Evolutionary conservation across 1,140 invertebrate species (phyloP), one percentile per base, ranked within the genome.

Genomic region (Ostrea denselamellosa): DNA sequence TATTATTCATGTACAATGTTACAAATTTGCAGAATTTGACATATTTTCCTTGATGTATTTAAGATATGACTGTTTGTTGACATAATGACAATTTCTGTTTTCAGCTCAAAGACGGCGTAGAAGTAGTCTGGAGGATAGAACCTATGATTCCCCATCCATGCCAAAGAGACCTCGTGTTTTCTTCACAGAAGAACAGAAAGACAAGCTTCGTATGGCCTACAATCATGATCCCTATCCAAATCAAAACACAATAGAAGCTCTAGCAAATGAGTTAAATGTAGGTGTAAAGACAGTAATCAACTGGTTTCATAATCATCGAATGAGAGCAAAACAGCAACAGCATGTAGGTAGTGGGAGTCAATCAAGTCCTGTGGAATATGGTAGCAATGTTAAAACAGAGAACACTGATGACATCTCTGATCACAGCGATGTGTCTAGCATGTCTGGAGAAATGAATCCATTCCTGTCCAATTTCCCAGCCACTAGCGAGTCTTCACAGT

Each of bases 251-350:
- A 99, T 99, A 65, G 99, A 99, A 94, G 98, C 98, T 91, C 96
- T 99, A 83, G 98, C 98, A 12, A 96, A 96, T 22, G 98, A 99
- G 94, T 95, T 99, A 9, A 97, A 97, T 17, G 95, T 99, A n/a
- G 98, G 98, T 0, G 97, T 98, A 14, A 96, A 98, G 90, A 99
- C 98, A 62, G 99, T 99, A 88, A 93, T 94, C 22, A 99, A 99
- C 94, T 99, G 99, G 99, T 99, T 99, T 96, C 99, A 99, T 95
- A 99, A 99, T 94, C 98, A 99, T 95, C 96, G 99, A 86, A 99
- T 99, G 98, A 96, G 99, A 85, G 96, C 99, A 92, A 99, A 99
- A 95, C 95, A 95, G 86, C 94, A 95, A 85, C 91, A 93, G 83
- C 93, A 94, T 85, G 77, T 91, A 19, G 92, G 90, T 65, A 90